These are phyloP conservation scores for Morinoia aosen DNA, from an alignment of 2,888 invertebrate species.

Conservation along the genomic window DNA sequence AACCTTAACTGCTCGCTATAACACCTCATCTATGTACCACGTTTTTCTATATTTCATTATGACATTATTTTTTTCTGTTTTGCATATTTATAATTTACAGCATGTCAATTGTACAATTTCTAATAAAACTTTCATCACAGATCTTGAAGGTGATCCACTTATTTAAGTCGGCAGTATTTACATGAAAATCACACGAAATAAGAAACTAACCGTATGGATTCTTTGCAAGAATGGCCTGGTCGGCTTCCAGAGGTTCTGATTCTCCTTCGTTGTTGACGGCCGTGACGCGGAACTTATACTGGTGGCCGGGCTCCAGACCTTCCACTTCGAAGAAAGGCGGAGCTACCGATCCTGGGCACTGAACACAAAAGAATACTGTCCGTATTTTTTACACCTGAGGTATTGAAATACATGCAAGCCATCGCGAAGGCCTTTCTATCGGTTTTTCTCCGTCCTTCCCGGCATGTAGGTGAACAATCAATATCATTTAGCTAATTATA, in stretches of 20 bases:
- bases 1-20: background rate
- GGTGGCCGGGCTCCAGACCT: slow-evolving; percentile 89
- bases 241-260: slow-evolving; percentile 88
- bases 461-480: background rate
- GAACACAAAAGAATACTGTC: background rate
- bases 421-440: background rate
- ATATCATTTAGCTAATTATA: no score
- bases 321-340: slow-evolving; percentile 87
- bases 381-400: no score
- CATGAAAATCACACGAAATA: background rate
- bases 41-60: background rate
- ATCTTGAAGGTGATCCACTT: background rate
- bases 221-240: slow-evolving; percentile 85
- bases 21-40: background rate
- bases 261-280: slow-evolving; percentile 95
- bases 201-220: slow-evolving; percentile 85
- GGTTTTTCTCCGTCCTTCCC: background rate
- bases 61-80: background rate
- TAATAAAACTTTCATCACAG: background rate
- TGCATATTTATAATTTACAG: background rate
- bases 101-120: background rate
- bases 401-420: background rate
- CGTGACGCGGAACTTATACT: slow-evolving; percentile 94
- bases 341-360: slow-evolving; percentile 78
- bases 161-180: background rate